Evolutionary conservation across 2,113 vertebrate genomes (phyloP).

Genomic region (Okapia johnstoni): DNA sequence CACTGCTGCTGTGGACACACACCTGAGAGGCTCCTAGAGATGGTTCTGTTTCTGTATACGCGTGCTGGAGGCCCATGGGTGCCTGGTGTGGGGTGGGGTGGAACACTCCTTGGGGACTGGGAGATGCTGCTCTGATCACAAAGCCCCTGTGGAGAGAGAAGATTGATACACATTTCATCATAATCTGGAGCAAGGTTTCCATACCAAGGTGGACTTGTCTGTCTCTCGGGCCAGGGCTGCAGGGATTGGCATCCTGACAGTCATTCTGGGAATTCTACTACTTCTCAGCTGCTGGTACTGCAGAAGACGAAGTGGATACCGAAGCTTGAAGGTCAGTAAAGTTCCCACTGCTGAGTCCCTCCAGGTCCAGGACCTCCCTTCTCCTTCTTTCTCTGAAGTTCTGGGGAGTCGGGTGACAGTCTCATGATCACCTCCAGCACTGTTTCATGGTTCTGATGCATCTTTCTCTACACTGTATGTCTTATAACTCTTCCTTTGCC

Average conservation of each 20-base stretch:
- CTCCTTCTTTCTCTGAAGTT: background rate
- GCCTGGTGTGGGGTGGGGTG: too few species aligned
- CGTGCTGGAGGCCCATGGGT: background rate
- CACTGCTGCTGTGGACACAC: background rate
- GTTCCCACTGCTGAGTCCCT: background rate
- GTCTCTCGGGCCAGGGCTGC: slow-evolving; percentile 83
- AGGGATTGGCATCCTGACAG: slow-evolving; percentile 88
- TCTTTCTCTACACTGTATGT: background rate
- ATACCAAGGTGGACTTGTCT: background rate
- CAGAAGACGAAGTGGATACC: slow-evolving; percentile 90
- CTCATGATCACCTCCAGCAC: background rate
- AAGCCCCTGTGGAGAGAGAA: background rate
- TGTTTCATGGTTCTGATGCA: background rate
- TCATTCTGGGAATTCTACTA: slow-evolving; percentile 88
- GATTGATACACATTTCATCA: background rate
- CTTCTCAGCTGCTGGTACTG: slow-evolving; percentile 94
- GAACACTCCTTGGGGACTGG: background rate
- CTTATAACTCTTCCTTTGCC: background rate
- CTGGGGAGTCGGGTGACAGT: background rate
- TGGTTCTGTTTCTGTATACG: background rate
- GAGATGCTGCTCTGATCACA: background rate
- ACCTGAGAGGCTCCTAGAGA: background rate
- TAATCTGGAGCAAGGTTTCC: background rate
- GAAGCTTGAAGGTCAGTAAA: slow-evolving; percentile 85
- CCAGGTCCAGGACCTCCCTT: background rate